These are phyloP conservation scores for Mechanitis messenoides DNA, from an alignment of 2,888 invertebrate genomes.

Conservation along the genomic window DNA sequence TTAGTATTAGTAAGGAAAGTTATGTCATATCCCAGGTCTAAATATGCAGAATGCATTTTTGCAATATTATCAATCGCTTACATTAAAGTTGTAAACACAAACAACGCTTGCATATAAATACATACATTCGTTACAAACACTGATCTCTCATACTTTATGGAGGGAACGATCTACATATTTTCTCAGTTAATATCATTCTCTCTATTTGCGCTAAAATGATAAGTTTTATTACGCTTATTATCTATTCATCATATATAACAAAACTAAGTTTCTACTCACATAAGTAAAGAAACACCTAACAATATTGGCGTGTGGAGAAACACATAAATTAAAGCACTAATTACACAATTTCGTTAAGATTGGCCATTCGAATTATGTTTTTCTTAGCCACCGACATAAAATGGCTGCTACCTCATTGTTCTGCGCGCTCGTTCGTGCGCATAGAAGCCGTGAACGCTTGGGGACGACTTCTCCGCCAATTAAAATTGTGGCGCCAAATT, in stretches of 20 bases:
- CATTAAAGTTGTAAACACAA: slow-evolving; percentile 52
- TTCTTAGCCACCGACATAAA: slow-evolving; percentile 77
- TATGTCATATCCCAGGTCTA: slow-evolving; percentile 69
- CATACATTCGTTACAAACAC: slow-evolving; percentile 48
- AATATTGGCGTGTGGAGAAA: slow-evolving; percentile 68
- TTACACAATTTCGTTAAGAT: slow-evolving; percentile 76
- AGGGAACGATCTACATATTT: slow-evolving; percentile 54
- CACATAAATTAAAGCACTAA: slow-evolving; percentile 77
- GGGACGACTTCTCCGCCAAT: slow-evolving; percentile 76
- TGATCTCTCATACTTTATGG: slow-evolving; percentile 48
- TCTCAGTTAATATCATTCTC: slow-evolving; percentile 40
- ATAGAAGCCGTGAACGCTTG: slow-evolving; percentile 78
- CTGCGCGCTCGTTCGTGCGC: slow-evolving; percentile 78
- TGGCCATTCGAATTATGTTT: slow-evolving; percentile 78
- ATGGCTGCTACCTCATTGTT: slow-evolving; percentile 78
- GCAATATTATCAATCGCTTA: slow-evolving; percentile 41
- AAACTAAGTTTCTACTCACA: slow-evolving; percentile 71
- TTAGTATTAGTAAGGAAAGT: slow-evolving; percentile 59
- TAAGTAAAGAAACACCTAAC: slow-evolving; percentile 69
- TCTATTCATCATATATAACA: slow-evolving; percentile 52
- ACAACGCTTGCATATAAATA: slow-evolving; percentile 43
- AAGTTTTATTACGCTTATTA: slow-evolving; percentile 61
- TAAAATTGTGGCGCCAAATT: slow-evolving; percentile 77
- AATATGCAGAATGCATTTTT: slow-evolving; percentile 53
- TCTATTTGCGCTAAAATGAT: slow-evolving; percentile 36